Evolutionary conservation across 2,797 vertebrate genomes (phyloP).

Genomic region (Phyllotis vaccarum): DNA sequence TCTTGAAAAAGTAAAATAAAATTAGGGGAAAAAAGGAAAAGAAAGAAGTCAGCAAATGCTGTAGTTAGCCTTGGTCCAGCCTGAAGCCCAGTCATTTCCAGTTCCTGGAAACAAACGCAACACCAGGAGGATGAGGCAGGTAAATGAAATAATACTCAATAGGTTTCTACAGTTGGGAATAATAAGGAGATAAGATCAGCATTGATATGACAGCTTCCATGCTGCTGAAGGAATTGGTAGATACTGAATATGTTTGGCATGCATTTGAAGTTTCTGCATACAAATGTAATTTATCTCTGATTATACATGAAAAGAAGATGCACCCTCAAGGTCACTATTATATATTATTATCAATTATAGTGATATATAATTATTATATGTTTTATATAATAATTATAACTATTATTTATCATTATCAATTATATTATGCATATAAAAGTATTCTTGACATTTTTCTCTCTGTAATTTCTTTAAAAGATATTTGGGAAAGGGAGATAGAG

Average conservation of each 20-base stretch:
- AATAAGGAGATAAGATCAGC: accelerated
- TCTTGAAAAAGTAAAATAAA: neutral
- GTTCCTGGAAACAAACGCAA: neutral
- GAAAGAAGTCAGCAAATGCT: neutral
- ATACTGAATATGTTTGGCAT: neutral
- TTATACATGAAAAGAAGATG: neutral
- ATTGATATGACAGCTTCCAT: neutral
- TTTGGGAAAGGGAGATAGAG: neutral
- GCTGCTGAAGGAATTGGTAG: neutral
- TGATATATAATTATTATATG: no score
- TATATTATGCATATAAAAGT: neutral
- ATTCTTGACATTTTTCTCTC: neutral
- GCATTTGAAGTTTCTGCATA: neutral
- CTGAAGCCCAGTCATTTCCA: neutral
- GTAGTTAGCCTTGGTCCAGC: neutral
- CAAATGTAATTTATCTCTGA: neutral
- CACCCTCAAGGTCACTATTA: neutral
- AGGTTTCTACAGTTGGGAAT: neutral
- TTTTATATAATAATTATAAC: no score
- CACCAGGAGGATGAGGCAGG: neutral
- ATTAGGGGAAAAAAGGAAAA: neutral
- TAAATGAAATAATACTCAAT: neutral
- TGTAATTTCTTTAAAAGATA: neutral
- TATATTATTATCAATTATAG: neutral
- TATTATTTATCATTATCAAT: neutral